Evolutionary conservation across 2,888 invertebrate genomes (phyloP).

Genomic region (Antitype chi): DNA sequence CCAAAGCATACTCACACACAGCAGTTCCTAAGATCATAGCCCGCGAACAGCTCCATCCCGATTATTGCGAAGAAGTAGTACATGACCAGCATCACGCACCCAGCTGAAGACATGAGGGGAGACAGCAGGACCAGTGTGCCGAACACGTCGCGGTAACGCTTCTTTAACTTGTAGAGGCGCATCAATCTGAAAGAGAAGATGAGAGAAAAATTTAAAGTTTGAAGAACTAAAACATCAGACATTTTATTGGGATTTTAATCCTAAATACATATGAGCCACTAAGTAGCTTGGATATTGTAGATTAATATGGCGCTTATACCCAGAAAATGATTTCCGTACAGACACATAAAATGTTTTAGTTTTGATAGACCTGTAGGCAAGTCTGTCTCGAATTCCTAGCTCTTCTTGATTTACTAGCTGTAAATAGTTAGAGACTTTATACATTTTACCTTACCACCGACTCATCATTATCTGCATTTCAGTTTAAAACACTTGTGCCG

Average conservation of each 20-base stretch:
- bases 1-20: slow-evolving; percentile 92
- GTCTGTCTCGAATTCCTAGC: background rate
- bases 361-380: background rate
- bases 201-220: background rate
- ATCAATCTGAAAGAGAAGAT: slow-evolving; percentile 84
- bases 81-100: slow-evolving; percentile 95
- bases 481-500: background rate
- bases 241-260: background rate
- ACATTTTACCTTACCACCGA: background rate
- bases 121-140: slow-evolving; percentile 95
- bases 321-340: background rate
- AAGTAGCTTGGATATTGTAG: background rate
- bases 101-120: slow-evolving; percentile 96
- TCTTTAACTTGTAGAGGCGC: slow-evolving; percentile 94
- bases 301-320: background rate
- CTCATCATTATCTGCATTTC: background rate
- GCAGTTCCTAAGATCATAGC: slow-evolving; percentile 94
- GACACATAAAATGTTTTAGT: background rate
- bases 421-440: background rate
- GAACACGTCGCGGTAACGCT: slow-evolving; percentile 95
- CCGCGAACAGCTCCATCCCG: slow-evolving; percentile 96
- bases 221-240: background rate
- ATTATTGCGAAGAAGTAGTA: slow-evolving; percentile 97
- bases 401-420: background rate
- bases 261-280: background rate